Base-by-base conservation (phyloP, 2,113 vertebrate genomes). In the Oreochromis tanganicae region DNA sequence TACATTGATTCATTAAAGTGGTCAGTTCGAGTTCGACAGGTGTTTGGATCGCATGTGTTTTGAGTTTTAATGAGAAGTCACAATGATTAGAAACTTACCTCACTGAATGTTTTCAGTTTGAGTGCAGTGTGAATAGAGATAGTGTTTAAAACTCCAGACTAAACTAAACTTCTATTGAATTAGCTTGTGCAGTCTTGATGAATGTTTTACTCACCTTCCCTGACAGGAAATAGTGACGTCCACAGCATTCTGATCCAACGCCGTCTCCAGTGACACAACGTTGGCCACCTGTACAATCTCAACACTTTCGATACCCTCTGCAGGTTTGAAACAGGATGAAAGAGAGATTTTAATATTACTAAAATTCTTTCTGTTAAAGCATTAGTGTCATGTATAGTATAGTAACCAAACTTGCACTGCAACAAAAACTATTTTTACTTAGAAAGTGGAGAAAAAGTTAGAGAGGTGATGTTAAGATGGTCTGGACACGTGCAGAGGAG, bases 241-340 rank as follows among this genome's bases (percentile, higher is more conserved):
- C 92, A 99, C 97, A 12, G 97, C 96, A 66, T 96, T 98, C 88
- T 97, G 97, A 29, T 91, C 93, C 90, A 96, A 87, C 1, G 93
- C 93, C 1, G 87, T 95, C 1, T 88, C 78, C 86, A 96, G 6
- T 1, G 96, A 94, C 78, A 95, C 87, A 32, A 97, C 96, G 19
- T 95, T 97, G 73, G 96, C 89, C 86, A 98, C 94, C 89, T 98
- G 96, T 57, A 98, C 96, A 80, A 99, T 98, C 96, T 98, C 97
- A 24, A 97, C 97, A 87, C 95, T 98, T 94, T 98, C 98, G 61
- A 99, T 98, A 2, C 97, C 98, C 97, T 97, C 98, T 99, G 96
- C 7, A 82, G 32, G 29, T 4, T 68, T 10, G 13, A 85, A 83
- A 82, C 14, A 57, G 17, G n/a, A 29, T 4, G 3, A 24, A 50